Conservation (phyloP, 2,797 vertebrate genomes). For the Myotis findleyi region DNA sequence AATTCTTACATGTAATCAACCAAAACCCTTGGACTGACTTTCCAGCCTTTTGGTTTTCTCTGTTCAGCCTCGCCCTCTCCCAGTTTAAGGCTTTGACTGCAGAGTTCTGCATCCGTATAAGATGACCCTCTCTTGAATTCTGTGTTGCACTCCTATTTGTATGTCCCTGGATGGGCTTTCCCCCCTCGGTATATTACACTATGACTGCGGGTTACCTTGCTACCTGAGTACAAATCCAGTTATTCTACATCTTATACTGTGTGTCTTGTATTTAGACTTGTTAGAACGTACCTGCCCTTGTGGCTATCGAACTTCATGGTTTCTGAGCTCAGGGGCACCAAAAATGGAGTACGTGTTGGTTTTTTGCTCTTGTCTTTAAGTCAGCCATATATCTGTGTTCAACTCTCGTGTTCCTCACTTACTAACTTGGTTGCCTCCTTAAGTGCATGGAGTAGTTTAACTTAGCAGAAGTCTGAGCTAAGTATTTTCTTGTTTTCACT, state of each 20-base stretch:
- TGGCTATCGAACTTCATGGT: not conserved
- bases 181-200: not conserved
- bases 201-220: not conserved
- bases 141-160: not conserved
- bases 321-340: not conserved
- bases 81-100: not conserved
- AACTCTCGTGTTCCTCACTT: not conserved
- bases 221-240: not conserved
- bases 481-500: constrained; percentile 44
- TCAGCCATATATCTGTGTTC: constrained; percentile 2
- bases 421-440: not conserved
- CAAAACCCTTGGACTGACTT: not conserved
- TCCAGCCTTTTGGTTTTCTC: not conserved
- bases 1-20: constrained; percentile 12
- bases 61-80: not conserved
- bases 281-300: not conserved
- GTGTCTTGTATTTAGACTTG: constrained; percentile 17
- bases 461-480: constrained; percentile 36
- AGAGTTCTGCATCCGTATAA: not conserved
- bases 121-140: not conserved
- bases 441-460: constrained; percentile 12
- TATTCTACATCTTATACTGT: not conserved
- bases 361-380: constrained; percentile 23
- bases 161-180: not conserved
- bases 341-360: not conserved